A percentile compares a stretch with the other conserved stretches of the same genome.
Conservation (phyloP, 1,140 invertebrate species). For the Archegozetes longisetosus region DNA sequence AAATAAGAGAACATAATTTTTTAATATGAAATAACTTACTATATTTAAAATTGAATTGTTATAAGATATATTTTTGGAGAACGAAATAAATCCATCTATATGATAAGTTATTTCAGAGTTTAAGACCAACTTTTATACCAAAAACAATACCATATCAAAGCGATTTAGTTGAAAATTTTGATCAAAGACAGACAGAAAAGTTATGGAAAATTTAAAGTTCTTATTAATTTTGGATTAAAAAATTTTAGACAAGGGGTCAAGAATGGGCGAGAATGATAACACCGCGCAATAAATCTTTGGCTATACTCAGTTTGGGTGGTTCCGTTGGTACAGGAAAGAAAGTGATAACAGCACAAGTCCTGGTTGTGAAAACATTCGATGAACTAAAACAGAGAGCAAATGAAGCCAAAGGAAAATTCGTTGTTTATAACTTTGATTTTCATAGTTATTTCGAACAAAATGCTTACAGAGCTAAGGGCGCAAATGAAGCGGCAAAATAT, state of each 20-base stretch:
- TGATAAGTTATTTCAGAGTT: too few species aligned
- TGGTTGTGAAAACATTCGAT: conserved; percentile 48
- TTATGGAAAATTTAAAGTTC: neutral
- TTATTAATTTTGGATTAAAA: neutral
- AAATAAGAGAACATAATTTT: too few species aligned
- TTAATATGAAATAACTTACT: too few species aligned
- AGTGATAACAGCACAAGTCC: conserved; percentile 47
- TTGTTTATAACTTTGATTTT: conserved; percentile 51
- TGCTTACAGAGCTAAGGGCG: conserved; percentile 39
- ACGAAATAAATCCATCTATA: too few species aligned
- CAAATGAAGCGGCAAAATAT: conserved; percentile 37
- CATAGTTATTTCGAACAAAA: conserved; percentile 43
- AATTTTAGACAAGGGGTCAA: conserved; percentile 33
- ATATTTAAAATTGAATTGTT: too few species aligned
- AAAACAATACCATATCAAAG: too few species aligned
- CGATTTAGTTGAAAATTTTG: too few species aligned
- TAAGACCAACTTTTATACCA: too few species aligned
- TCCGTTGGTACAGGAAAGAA: conserved; percentile 45
- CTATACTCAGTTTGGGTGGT: conserved; percentile 44
- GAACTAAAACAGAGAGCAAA: conserved; percentile 34
- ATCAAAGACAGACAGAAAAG: too few species aligned
- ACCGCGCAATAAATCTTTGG: conserved; percentile 40
- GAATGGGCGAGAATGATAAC: conserved; percentile 42
- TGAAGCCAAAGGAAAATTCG: conserved; percentile 45
- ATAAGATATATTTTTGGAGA: too few species aligned